Percentiles rank a stretch among this genome's conserved stretches.
phyloP scores from a whole-genome alignment of 2,113 vertebrate species.

The Neolamprologus cancellatus region DNA sequence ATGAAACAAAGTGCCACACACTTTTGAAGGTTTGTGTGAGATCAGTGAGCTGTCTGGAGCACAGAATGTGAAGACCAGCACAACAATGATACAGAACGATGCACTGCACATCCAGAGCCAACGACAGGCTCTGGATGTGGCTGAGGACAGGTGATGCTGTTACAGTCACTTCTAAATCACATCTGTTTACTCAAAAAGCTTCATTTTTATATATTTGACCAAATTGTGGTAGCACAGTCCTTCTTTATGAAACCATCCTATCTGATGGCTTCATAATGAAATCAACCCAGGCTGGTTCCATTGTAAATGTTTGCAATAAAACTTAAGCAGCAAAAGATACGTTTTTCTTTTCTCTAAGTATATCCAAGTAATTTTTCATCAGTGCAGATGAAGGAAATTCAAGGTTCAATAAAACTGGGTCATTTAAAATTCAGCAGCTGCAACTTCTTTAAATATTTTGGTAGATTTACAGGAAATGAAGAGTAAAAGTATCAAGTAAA shows the following conservation, averaged over 20 bases:
- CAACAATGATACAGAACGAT: not conserved
- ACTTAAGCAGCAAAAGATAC: rapidly evolving
- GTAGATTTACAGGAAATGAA: not conserved
- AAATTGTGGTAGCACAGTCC: not conserved
- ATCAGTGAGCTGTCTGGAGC: not conserved
- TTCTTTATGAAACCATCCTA: not conserved
- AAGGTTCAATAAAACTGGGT: not conserved
- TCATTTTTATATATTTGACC: not conserved
- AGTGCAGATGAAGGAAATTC: not conserved
- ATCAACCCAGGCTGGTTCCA: not conserved
- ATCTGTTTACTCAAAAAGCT: not conserved
- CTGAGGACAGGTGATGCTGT: not conserved
- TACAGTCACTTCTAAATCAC: no score
- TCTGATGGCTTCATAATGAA: not conserved
- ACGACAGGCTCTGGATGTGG: not conserved
- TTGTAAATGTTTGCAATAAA: not conserved
- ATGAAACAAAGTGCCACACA: not conserved
- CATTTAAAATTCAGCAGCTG: not conserved
- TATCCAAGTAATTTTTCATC: not conserved
- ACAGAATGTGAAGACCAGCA: not conserved
- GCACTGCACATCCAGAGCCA: not conserved
- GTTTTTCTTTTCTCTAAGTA: not conserved
- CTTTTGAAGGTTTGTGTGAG: not conserved
- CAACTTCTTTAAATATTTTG: not conserved
- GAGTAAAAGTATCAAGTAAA: not conserved